Conservation (phyloP, 2,797 vertebrate genomes). For the Sitta carolinensis region DNA sequence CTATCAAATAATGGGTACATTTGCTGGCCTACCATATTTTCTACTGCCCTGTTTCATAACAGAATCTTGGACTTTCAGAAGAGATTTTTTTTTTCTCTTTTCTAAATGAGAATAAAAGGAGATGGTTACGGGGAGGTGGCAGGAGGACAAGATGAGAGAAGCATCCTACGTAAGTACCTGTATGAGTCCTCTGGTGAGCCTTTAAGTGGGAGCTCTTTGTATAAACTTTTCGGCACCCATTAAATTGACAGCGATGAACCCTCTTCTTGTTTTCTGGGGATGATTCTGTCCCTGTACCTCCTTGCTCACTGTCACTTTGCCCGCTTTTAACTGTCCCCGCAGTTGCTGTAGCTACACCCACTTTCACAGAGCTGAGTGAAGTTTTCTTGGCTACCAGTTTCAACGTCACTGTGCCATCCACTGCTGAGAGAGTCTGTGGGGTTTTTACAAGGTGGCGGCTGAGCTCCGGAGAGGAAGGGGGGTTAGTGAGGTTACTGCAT, state of each 20-base stretch:
- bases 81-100: background rate
- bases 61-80: background rate
- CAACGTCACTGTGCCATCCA: conserved; percentile 92
- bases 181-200: conserved; percentile 99
- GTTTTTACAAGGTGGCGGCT: conserved; percentile 94
- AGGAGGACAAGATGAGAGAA: conserved; percentile 40
- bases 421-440: conserved; percentile 87
- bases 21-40: background rate
- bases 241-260: conserved; percentile 98
- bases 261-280: conserved; percentile 97
- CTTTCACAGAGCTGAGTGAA: conserved; percentile 84
- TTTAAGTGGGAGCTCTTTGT: conserved; percentile 99
- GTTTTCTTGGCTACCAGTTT: conserved; percentile 95
- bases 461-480: conserved; percentile 96
- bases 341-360: conserved; percentile 81
- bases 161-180: conserved; percentile 84
- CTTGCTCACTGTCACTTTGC: conserved; percentile 90
- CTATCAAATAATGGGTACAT: background rate
- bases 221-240: conserved; percentile 98
- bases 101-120: conserved; percentile 32
- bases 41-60: background rate
- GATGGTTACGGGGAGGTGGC: background rate
- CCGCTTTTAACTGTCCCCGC: conserved; percentile 78
- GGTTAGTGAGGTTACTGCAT: conserved; percentile 95
- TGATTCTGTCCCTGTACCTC: conserved; percentile 80